These are phyloP conservation scores for Myiothlypis chrysogaster DNA, from an alignment of 2,797 vertebrate species.

Conservation along the genomic window DNA sequence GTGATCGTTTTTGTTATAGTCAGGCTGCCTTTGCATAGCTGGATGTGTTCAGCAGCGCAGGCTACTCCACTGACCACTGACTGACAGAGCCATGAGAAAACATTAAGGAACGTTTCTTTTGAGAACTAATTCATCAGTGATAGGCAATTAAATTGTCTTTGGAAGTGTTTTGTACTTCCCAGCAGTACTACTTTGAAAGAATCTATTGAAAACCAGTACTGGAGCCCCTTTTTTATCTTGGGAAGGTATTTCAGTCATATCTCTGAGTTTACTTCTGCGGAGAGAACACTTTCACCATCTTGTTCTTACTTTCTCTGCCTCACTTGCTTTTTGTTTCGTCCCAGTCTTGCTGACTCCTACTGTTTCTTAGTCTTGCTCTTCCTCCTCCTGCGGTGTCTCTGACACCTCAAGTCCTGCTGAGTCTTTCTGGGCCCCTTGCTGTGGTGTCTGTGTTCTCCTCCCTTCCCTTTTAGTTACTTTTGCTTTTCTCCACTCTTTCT, in stretches of 20 bases:
- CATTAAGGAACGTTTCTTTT: background rate
- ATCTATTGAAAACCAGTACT: background rate
- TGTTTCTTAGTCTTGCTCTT: background rate
- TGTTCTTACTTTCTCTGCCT: background rate
- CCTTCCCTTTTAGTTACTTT: background rate
- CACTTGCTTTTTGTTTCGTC: background rate
- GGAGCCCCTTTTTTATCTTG: background rate
- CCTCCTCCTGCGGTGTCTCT: background rate
- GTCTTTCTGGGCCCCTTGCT: background rate
- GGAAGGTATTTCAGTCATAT: background rate
- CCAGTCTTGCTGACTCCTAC: background rate
- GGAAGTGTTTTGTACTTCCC: background rate
- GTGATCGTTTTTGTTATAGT: background rate
- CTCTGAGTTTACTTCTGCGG: background rate
- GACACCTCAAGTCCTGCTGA: background rate
- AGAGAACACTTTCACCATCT: background rate
- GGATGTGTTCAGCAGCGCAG: background rate
- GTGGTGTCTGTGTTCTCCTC: background rate
- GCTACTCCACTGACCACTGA: background rate
- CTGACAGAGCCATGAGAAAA: background rate
- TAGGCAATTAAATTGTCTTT: background rate
- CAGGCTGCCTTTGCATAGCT: background rate
- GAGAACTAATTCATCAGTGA: background rate
- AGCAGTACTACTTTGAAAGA: background rate
- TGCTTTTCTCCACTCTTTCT: background rate